phyloP scores from a whole-genome alignment of 2,797 vertebrate species.

The Hyperoplus immaculatus region DNA sequence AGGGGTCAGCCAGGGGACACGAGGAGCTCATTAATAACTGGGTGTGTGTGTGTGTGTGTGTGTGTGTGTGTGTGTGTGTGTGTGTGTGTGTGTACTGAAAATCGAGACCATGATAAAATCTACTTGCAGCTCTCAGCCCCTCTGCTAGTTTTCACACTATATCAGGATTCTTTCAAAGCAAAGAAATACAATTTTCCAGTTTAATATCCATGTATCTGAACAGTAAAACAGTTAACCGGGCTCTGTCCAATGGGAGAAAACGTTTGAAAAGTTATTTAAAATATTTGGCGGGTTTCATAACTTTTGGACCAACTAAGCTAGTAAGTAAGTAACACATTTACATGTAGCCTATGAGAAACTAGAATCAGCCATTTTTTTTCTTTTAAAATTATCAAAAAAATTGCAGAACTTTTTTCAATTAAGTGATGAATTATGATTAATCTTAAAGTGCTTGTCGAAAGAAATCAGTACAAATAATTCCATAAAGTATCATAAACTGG shows the following conservation, averaged over 20 bases:
- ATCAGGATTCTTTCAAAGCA: neutral
- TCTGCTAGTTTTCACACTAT: neutral
- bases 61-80: too few species aligned
- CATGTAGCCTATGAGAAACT: neutral
- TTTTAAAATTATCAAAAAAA: neutral
- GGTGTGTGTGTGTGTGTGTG: too few species aligned
- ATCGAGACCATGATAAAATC: too few species aligned
- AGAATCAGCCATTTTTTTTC: neutral
- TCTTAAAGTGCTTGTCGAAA: neutral
- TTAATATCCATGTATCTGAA: too few species aligned
- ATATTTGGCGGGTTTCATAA: too few species aligned
- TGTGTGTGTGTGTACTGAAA: too few species aligned
- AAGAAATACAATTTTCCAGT: too few species aligned
- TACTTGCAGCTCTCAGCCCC: neutral
- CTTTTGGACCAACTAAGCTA: neutral
- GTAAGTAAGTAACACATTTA: neutral
- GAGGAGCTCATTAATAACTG: slow-evolving; percentile 23
- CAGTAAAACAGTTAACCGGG: too few species aligned
- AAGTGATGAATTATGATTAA: neutral
- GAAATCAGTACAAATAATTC: neutral
- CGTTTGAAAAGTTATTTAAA: too few species aligned
- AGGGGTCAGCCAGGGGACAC: slow-evolving; percentile 60
- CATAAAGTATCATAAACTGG: neutral
- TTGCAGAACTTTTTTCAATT: neutral
- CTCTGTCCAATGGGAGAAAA: too few species aligned